Evolutionary conservation across 2,113 vertebrate genomes (phyloP).

Genomic region (Uria aalge): DNA sequence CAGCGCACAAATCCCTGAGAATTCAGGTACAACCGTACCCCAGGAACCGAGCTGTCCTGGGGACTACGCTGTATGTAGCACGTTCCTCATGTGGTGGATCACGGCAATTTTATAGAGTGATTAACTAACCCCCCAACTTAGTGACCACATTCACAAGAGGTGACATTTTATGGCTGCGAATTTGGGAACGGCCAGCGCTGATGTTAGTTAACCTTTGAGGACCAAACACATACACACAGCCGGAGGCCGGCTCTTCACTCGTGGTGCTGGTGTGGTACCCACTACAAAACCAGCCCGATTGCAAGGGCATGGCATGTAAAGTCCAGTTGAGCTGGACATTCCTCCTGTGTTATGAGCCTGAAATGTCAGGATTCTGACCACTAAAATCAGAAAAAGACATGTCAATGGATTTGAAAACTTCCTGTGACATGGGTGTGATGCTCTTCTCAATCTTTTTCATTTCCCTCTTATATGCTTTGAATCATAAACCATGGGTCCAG

Average conservation of each 20-base stretch:
- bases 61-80: background rate
- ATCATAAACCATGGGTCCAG: background rate
- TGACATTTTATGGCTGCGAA: background rate
- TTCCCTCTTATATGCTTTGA: background rate
- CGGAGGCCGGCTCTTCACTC: background rate
- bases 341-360: background rate
- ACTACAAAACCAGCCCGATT: fast-evolving
- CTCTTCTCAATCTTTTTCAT: background rate
- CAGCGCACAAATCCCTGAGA: background rate
- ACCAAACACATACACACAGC: background rate
- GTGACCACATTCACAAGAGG: background rate
- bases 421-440: fast-evolving
- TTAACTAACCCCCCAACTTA: background rate
- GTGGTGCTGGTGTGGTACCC: fast-evolving
- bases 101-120: background rate
- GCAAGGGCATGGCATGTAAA: fast-evolving
- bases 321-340: background rate
- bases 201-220: background rate
- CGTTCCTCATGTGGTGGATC: background rate
- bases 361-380: background rate
- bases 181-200: background rate
- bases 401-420: background rate
- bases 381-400: background rate
- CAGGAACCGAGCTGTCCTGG: background rate
- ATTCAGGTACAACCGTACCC: background rate